Conservation (phyloP, 2,888 invertebrate genomes). For the Cyaniris semiargus region DNA sequence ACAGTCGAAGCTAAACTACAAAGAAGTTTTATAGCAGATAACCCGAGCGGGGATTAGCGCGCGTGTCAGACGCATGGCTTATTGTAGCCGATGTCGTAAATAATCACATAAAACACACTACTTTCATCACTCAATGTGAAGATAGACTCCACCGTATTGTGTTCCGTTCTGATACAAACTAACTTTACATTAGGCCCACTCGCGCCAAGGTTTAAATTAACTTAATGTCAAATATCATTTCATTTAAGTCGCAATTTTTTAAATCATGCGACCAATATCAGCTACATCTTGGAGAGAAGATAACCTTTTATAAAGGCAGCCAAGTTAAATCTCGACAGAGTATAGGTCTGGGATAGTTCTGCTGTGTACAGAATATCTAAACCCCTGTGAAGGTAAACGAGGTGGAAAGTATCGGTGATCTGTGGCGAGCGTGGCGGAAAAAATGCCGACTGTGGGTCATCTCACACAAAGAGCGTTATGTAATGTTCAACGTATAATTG, state of each 20-base stretch:
- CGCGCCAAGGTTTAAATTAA: too few species aligned
- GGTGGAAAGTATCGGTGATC: slow-evolving; percentile 4
- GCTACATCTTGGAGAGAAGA: too few species aligned
- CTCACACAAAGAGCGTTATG: background rate
- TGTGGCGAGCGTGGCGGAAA: slow-evolving; percentile 10
- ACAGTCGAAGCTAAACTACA: background rate
- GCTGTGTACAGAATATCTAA: background rate
- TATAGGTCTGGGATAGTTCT: background rate
- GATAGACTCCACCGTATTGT: background rate
- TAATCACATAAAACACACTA: slow-evolving; percentile 3
- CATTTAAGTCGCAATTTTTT: too few species aligned
- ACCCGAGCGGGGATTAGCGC: background rate
- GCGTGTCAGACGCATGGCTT: background rate
- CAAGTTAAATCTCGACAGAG: background rate
- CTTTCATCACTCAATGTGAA: background rate
- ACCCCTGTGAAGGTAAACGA: slow-evolving; percentile 12
- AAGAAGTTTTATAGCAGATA: background rate
- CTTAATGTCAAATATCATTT: too few species aligned
- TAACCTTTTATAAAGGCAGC: too few species aligned
- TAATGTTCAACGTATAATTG: too few species aligned
- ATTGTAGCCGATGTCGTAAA: background rate
- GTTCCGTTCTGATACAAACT: background rate
- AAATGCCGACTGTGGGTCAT: background rate
- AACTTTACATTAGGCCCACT: background rate
- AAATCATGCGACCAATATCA: too few species aligned